Evolutionary conservation across 2,113 vertebrate species (phyloP), one percentile per base, ranked within the genome.

Genomic region (Tringa solitaria): DNA sequence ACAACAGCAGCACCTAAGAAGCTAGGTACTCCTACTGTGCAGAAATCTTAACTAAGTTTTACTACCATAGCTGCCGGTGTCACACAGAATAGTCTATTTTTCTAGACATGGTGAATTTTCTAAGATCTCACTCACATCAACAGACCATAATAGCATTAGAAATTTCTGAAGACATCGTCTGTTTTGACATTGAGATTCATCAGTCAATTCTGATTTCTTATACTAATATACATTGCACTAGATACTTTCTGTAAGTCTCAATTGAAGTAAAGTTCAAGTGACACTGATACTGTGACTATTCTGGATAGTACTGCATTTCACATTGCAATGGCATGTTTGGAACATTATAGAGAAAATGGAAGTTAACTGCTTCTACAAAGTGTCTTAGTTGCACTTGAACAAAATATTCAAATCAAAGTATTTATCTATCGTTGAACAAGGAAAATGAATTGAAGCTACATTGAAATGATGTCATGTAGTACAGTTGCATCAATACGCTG

Each of bases 51-150:
- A 21, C 51, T 48, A 69, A 24, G 45, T 4, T 74, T 78, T 30
- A 53, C 27, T 2, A 27, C 18, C 0, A 0, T 11, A 60, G 56
- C 39, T 85, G 51, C 35, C 43, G 32, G 2, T 13, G 21, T 46
- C 24, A n/a, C 2, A 9, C 45, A 84, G 41, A 89, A 78, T 4
- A 60, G 33, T 37, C 45, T 59, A 4, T 32, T 89, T 70, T n/a
- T 35, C 50, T 35, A 64, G 74, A 65, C 9, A 12, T 9, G 24
- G 6, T 19, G 2, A 3, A 65, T 85, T 83, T 82, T 51, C 70
- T 30, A 68, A 37, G 6, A 12, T 73, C 19, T 41, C 63, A 4
- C 30, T 60, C 56, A 63, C 6, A 74, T 28, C 56, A 67, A 12
- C 28, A 81, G 30, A 45, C 56, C 26, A 10, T 27, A 51, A 68